phyloP scores from a whole-genome alignment of 2,888 invertebrate species.

The Pyrochroa serraticornis region DNA sequence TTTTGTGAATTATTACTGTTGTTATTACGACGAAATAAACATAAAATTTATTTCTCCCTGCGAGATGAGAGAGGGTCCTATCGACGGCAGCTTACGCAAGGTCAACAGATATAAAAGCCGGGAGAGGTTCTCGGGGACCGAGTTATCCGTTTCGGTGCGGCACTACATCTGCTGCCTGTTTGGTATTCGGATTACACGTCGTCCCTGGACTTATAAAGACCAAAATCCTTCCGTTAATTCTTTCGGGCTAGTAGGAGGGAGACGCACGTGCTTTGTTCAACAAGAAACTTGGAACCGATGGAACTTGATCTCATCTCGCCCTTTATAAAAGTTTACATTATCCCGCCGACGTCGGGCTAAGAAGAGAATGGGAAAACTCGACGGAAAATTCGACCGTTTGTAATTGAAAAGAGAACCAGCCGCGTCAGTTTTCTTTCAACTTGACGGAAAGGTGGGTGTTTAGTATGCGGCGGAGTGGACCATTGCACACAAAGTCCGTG shows the following conservation, averaged over 20 bases:
- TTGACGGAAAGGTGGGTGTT: background rate
- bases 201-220: conserved; percentile 43
- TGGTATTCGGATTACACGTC: conserved; percentile 48
- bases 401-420: conserved; percentile 5
- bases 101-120: conserved; percentile 19
- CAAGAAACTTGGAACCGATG: conserved; percentile 30
- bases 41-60: conserved; percentile 6
- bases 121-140: conserved; percentile 14
- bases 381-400: background rate
- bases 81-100: conserved; percentile 14
- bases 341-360: conserved; percentile 5
- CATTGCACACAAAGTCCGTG: background rate
- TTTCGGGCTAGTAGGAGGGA: conserved; percentile 33
- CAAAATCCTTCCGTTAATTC: conserved; percentile 45
- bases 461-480: conserved; percentile 10
- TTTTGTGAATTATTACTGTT: conserved; percentile 9
- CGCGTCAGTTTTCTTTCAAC: background rate
- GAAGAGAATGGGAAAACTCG: background rate
- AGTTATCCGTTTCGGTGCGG: conserved; percentile 16
- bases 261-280: conserved; percentile 35
- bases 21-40: conserved; percentile 16
- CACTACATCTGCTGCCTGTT: conserved; percentile 44
- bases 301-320: conserved; percentile 31
- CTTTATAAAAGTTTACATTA: conserved; percentile 32
- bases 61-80: conserved; percentile 2